Evolutionary conservation across 2,888 invertebrate genomes (phyloP), one percentile per base, ranked within the genome.

Genomic region (Sinodicranocentrus sp.): DNA sequence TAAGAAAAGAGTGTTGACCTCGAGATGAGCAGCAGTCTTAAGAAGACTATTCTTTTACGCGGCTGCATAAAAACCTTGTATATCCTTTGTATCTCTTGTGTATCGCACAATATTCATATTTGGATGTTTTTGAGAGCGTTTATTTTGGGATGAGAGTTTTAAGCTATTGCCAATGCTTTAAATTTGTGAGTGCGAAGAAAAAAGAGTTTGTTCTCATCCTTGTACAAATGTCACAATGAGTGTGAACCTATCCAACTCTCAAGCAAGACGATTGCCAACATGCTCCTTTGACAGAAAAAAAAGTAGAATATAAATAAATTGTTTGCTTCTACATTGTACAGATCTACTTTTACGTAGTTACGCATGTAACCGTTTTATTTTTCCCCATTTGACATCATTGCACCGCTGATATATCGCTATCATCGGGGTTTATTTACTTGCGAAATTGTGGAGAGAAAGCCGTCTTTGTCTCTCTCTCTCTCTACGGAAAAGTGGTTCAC

Each of bases 1-100:
- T 33, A 33, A 33, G 21, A 43, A 6, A 28, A 43, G 79, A 72
- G 65, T 79, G 79, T 79, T 79, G 79, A 79, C 79, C 79, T 79
- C 79, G 28, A 71, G 71, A 54, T 54, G 48, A 68, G 68, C 19
- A 68, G 48, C 48, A 68, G 10, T 48, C 33, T 48, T 8, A 19
- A 39, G 5, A 61, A 61, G 61, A 15, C 54, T 8, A 65, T 19
- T 23, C n/a, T n/a, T 3, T n/a, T 13, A 13, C 39, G 33, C 65
- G 17, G 61, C 61, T 28, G 61, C 26, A 65, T 1, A 26, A 61
- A 57, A 57, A 57, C 5, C 21, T 19, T 13, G 57, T 3, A 21
- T 23, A n/a, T n/a, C 10, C 5, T 52, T 52, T 17, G 52, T 52
- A 52, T n/a, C n/a, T n/a, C n/a, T n/a, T n/a, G n/a, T n/a, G n/a